Evolutionary conservation across 2,797 vertebrate genomes (phyloP).

Genomic region (Notolabrus celidotus): DNA sequence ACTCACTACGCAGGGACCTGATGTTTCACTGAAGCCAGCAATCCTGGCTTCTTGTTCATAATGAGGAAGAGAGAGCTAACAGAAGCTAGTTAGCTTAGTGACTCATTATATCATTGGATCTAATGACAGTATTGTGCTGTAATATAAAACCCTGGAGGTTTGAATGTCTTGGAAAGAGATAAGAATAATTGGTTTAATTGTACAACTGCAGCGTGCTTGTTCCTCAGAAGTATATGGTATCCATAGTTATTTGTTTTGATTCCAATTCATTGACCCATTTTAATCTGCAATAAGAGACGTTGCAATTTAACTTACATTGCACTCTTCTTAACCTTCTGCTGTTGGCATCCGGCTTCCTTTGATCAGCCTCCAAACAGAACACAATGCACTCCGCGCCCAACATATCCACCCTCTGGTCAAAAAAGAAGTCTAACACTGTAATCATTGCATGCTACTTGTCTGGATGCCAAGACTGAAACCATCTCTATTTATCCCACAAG

Average conservation of each 20-base stretch:
- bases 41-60: neutral
- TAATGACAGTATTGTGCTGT: neutral
- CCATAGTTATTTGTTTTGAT: neutral
- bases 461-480: neutral
- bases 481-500: neutral
- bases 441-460: neutral
- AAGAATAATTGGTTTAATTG: neutral
- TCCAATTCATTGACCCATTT: neutral
- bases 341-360: neutral
- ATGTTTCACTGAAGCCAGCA: constrained; percentile 32
- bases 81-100: neutral
- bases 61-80: neutral
- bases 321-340: constrained; percentile 1
- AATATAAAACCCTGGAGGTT: neutral
- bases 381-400: neutral
- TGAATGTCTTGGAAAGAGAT: neutral
- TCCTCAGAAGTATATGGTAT: neutral
- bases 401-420: neutral
- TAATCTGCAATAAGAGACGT: neutral
- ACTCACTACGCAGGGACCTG: constrained; percentile 13
- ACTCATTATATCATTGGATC: neutral
- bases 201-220: neutral
- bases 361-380: constrained; percentile 1
- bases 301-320: neutral
- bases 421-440: neutral